These are phyloP conservation scores for Alexandromys fortis DNA, from an alignment of 2,113 vertebrate species.

Conservation along the genomic window DNA sequence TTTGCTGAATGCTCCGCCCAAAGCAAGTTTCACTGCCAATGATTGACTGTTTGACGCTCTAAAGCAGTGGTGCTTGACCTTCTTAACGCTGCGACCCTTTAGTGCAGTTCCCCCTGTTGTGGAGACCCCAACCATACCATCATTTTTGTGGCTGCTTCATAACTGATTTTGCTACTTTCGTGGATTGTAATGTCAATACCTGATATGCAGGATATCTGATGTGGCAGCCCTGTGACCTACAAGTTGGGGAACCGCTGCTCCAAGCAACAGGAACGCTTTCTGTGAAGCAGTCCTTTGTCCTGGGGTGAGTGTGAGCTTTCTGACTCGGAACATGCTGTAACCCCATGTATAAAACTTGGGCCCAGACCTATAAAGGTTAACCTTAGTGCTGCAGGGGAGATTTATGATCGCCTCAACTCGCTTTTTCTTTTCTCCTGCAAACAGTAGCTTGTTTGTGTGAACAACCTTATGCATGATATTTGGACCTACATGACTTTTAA, in stretches of 20 bases:
- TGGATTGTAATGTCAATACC: background rate
- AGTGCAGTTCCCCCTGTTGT: background rate
- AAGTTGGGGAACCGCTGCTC: background rate
- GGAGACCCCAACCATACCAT: background rate
- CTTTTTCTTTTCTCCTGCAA: background rate
- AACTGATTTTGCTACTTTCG: background rate
- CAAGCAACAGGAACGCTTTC: slow-evolving; percentile 19
- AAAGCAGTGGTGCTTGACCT: background rate
- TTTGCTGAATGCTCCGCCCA: background rate
- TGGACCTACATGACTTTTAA: slow-evolving; percentile 45
- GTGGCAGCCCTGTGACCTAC: too few species aligned
- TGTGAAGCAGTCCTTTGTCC: background rate
- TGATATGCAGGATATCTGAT: background rate
- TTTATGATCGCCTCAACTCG: slow-evolving; percentile 54
- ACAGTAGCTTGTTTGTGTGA: slow-evolving; percentile 70
- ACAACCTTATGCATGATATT: slow-evolving; percentile 32
- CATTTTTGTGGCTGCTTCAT: background rate
- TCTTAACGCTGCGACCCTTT: background rate
- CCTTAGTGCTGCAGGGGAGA: slow-evolving; percentile 28
- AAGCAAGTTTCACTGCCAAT: background rate
- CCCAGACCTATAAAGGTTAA: slow-evolving; percentile 65
- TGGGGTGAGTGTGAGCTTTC: background rate
- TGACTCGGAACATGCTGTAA: background rate
- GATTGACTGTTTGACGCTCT: background rate
- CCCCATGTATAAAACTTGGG: slow-evolving; percentile 6